A percentile compares a stretch with the other conserved stretches of the same genome.
These are phyloP conservation scores for Vidua chalybeata DNA, from an alignment of 2,113 vertebrate genomes.

Conservation along the genomic window DNA sequence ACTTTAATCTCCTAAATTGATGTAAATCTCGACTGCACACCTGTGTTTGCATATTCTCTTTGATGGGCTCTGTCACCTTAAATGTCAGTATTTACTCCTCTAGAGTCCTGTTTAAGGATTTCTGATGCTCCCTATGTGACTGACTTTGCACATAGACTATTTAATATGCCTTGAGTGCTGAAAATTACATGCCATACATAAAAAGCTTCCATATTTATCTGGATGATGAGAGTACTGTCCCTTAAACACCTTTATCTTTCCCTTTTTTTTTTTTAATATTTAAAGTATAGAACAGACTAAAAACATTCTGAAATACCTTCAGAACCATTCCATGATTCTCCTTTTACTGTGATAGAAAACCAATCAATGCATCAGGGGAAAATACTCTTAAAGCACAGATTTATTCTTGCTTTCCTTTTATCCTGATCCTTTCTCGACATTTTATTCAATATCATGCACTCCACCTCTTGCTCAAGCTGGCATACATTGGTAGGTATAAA, in stretches of 20 bases:
- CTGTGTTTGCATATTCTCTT: constrained; percentile 43
- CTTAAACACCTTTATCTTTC: background rate
- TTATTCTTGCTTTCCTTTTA: background rate
- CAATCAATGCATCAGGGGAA: background rate
- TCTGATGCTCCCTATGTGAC: background rate
- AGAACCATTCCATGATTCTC: background rate
- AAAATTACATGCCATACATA: background rate
- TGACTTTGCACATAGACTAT: constrained; percentile 10
- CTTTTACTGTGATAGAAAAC: background rate
- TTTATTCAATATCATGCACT: background rate
- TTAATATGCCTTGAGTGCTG: background rate
- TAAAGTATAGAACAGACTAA: background rate
- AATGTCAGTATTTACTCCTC: constrained; percentile 41
- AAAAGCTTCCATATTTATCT: background rate
- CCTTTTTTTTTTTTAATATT: background rate
- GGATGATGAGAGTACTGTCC: background rate
- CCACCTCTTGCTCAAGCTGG: background rate
- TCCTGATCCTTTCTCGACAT: background rate
- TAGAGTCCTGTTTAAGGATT: constrained; percentile 12
- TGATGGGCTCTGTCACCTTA: constrained; percentile 47
- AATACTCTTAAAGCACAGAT: background rate
- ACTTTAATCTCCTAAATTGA: constrained; percentile 50
- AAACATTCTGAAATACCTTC: background rate
- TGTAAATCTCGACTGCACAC: constrained; percentile 53
- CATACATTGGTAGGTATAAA: background rate